Percentiles rank a stretch among this genome's conserved stretches.
Evolutionary conservation across 2,888 invertebrate species (phyloP).

Genomic region (Julus scandinavius): DNA sequence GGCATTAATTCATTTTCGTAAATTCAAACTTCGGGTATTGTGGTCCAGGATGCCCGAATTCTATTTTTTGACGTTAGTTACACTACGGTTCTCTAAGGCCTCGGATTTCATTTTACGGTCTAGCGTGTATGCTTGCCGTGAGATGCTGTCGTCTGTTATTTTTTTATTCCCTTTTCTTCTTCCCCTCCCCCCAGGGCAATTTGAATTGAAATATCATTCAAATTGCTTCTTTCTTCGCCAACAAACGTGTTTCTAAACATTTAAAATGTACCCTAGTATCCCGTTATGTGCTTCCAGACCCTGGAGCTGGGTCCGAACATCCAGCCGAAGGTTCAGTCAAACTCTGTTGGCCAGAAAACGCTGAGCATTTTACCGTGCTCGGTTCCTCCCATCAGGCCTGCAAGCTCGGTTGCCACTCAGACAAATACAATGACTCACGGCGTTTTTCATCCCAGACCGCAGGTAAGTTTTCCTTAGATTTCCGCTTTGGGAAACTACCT

Average conservation of each 20-base stretch:
- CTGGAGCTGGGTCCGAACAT: slow-evolving; percentile 60
- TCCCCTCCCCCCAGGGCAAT: slow-evolving; percentile 1
- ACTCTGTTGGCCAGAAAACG: slow-evolving; percentile 68
- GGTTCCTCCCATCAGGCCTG: slow-evolving; percentile 74
- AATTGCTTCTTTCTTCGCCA: neutral
- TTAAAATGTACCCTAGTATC: slow-evolving; percentile 45
- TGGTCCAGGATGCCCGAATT: too few species aligned
- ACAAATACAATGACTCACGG: slow-evolving; percentile 69
- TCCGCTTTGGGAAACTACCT: too few species aligned
- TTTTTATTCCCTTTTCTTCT: slow-evolving; percentile 45
- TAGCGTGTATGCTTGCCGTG: neutral
- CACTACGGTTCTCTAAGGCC: neutral
- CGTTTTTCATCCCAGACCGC: slow-evolving; percentile 59
- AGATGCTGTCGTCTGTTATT: neutral
- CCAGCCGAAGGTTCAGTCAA: slow-evolving; percentile 68
- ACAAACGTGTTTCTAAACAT: neutral
- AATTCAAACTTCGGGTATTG: too few species aligned
- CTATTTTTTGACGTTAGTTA: too few species aligned
- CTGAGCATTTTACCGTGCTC: slow-evolving; percentile 74
- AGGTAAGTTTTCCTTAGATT: slow-evolving; percentile 57
- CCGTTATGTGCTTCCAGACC: slow-evolving; percentile 33
- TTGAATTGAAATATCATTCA: neutral
- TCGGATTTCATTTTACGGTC: neutral
- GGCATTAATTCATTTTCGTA: too few species aligned
- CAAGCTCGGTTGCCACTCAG: slow-evolving; percentile 86